Base-by-base conservation (phyloP, 2,113 vertebrate genomes). In the Oreochromis tanganicae region DNA sequence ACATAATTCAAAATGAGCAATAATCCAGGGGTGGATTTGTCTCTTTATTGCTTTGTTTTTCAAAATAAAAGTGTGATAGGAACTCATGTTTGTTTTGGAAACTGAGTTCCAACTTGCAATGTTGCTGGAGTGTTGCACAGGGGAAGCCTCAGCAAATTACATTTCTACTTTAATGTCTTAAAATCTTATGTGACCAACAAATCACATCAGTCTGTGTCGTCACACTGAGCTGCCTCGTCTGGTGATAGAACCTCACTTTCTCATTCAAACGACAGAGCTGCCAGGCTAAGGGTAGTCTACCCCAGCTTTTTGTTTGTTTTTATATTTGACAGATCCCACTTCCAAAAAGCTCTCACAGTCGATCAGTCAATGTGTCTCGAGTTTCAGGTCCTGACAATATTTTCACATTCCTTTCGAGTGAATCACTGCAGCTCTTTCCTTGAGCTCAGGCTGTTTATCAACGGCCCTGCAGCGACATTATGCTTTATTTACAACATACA, bases 401-500 rank as follows among this genome's bases (percentile, higher is more conserved):
- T 88, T 90, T 83, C 50, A 90, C 84, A 91, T 91, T 89, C 85
- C 87, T 29, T 24, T 85, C n/a, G 6, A 34, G 5, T 93, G 86
- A 93, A 57, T 88, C 89, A 86, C 4, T 29, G 34, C 5, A 36
- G 59, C 21, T 7, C 11, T 46, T 56, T 78, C 73, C 73, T 78
- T 3, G 0, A 3, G 71, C 4, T 38, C 32, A 29, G 52, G 66
- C 63, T 41, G 57, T 87, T 92, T 84, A 89, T 88, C 83, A 78
- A 1, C 12, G 2, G 7, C 8, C 61, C 63, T 54, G 16, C 5
- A 3, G 59, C 34, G 48, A 80, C 75, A 75, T 85, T 34, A 55
- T 17, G 46, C 61, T 82, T 80, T 75, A 54, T 55, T 84, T 80
- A 59, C 13, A 83, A 84, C 79, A 84, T 57, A 36, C 21, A 52